A percentile compares a stretch with the other conserved stretches of the same genome.
phyloP scores from a whole-genome alignment of 2,888 invertebrate species.

The Pinctada fucata region DNA sequence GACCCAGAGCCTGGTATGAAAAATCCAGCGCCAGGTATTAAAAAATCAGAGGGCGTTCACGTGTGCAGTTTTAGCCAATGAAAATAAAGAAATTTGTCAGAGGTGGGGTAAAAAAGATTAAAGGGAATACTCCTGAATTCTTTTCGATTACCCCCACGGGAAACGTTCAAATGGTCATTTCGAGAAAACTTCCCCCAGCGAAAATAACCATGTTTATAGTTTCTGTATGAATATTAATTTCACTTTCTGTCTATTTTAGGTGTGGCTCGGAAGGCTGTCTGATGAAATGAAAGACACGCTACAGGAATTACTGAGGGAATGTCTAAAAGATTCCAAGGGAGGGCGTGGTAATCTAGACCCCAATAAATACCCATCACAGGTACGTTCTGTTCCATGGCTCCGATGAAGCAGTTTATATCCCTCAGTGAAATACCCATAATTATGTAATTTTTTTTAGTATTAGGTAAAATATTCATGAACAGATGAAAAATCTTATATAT shows the following conservation, averaged over 20 bases:
- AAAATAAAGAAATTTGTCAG: constrained; percentile 2
- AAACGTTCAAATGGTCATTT: too few relatives aligned
- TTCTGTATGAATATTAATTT: too few relatives aligned
- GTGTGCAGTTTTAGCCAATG: background rate
- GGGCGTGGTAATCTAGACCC: constrained; percentile 80
- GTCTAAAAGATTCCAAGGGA: constrained; percentile 78
- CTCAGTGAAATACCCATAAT: background rate
- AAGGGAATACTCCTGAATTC: background rate
- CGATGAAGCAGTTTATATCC: background rate
- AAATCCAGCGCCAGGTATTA: background rate
- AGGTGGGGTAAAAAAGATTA: background rate
- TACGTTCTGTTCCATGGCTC: constrained; percentile 44
- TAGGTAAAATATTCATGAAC: background rate
- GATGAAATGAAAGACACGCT: constrained; percentile 89
- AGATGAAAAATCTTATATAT: background rate
- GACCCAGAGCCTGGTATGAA: background rate
- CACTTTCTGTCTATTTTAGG: constrained; percentile 60
- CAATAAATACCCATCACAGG: constrained; percentile 84
- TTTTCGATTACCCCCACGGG: too few relatives aligned
- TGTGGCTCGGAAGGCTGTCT: constrained; percentile 87
- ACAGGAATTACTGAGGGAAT: constrained; percentile 83
- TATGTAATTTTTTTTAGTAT: background rate
- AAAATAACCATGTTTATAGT: too few relatives aligned
- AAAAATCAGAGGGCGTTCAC: background rate
- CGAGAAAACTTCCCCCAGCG: too few relatives aligned